These are phyloP conservation scores for Galendromus occidentalis DNA, from an alignment of 1,140 invertebrate species.

Conservation along the genomic window DNA sequence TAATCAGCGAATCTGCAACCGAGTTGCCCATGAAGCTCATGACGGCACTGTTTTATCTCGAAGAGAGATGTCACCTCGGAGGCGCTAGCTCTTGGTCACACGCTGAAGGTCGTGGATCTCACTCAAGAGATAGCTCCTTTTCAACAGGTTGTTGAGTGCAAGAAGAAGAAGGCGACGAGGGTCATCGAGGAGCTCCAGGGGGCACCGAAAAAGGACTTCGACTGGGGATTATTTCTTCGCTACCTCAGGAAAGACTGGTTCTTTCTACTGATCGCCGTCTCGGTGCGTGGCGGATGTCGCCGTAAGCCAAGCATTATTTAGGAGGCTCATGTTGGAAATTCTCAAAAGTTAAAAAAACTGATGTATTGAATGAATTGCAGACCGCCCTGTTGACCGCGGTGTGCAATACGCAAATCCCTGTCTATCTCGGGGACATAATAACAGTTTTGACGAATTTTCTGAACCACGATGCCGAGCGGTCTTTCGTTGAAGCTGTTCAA, in stretches of 20 bases:
- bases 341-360: background rate
- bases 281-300: background rate
- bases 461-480: slow-evolving; percentile 21
- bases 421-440: slow-evolving; percentile 48
- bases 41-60: background rate
- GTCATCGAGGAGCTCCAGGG: background rate
- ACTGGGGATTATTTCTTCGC: background rate
- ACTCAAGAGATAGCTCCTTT: background rate
- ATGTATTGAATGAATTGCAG: slow-evolving; percentile 29
- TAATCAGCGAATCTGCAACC: background rate
- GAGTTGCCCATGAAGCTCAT: background rate
- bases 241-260: background rate
- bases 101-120: background rate
- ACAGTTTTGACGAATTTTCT: slow-evolving; percentile 41
- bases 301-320: background rate
- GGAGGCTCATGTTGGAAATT: slow-evolving; percentile 6
- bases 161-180: background rate
- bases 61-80: background rate
- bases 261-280: background rate
- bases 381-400: slow-evolving; percentile 53
- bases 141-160: background rate
- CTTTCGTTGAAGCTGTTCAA: slow-evolving; percentile 41
- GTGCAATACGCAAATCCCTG: slow-evolving; percentile 59
- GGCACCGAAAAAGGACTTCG: background rate
- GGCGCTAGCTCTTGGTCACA: background rate